Evolutionary conservation across 2,888 invertebrate species (phyloP).

Genomic region (Graphium colonna): DNA sequence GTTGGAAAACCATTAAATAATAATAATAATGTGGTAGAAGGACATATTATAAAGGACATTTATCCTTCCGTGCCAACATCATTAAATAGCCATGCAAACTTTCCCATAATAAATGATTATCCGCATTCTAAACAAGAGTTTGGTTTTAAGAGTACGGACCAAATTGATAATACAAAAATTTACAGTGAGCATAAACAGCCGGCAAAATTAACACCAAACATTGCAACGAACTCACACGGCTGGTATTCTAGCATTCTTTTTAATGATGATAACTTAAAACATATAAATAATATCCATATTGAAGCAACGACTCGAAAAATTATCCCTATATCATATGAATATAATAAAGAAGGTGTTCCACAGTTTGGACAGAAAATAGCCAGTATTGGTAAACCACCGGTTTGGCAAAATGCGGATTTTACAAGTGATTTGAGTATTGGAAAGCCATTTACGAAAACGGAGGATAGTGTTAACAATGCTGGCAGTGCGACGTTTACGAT

Average conservation of each 20-base stretch:
- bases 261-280: conserved; percentile 50
- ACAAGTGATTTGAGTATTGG: conserved; percentile 52
- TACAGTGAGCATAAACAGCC: conserved; percentile 48
- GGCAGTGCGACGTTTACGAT: conserved; percentile 41
- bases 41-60: conserved; percentile 28
- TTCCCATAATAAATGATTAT: conserved; percentile 65
- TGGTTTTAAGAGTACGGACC: conserved; percentile 30
- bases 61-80: conserved; percentile 40
- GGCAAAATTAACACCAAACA: conserved; percentile 59
- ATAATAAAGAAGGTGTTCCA: conserved; percentile 48
- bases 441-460: conserved; percentile 59
- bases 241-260: conserved; percentile 65
- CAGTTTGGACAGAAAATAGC: conserved; percentile 65
- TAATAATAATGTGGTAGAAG: conserved; percentile 10
- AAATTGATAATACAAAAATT: conserved; percentile 35
- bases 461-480: conserved; percentile 36
- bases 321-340: conserved; percentile 61
- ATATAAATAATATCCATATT: conserved; percentile 56
- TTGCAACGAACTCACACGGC: conserved; percentile 69
- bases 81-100: conserved; percentile 71
- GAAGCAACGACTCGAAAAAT: conserved; percentile 65
- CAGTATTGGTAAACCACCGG: conserved; percentile 62
- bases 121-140: conserved; percentile 23
- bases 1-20: neutral
- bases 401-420: conserved; percentile 44